Conservation (phyloP, 2,113 vertebrate species). For the Rostratula benghalensis region DNA sequence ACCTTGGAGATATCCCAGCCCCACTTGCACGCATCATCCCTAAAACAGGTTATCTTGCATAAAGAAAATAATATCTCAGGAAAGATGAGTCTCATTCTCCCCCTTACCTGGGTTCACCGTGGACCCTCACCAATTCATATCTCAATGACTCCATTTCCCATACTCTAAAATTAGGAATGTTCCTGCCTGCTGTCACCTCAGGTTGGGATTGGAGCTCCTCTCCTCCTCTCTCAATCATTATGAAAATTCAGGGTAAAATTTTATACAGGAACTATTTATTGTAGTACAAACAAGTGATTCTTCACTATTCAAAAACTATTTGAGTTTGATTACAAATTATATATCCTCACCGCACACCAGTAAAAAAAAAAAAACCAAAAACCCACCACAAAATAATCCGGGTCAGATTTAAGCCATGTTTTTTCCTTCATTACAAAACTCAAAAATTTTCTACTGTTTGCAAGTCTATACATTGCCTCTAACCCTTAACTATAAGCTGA, state of each 20-base stretch:
- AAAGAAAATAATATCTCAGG: not conserved
- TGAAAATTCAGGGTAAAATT: not conserved
- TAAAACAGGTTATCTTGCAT: not conserved
- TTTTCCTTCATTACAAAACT: not conserved
- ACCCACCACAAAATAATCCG: not conserved
- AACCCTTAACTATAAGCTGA: not conserved
- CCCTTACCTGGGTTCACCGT: not conserved
- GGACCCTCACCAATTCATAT: not conserved
- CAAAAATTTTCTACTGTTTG: not conserved
- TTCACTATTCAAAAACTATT: not conserved
- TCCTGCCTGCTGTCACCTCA: not conserved
- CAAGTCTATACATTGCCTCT: not conserved
- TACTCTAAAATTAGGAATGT: rapidly evolving
- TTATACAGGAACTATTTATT: not conserved
- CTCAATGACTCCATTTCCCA: not conserved
- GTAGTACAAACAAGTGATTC: not conserved
- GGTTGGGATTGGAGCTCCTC: not conserved
- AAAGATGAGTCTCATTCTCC: not conserved
- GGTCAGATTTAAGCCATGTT: not conserved
- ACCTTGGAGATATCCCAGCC: not conserved
- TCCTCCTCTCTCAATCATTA: not conserved
- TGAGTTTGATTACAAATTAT: not conserved
- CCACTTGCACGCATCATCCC: not conserved
- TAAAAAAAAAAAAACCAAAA: not conserved
- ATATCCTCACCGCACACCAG: not conserved